Evolutionary conservation across 2,797 vertebrate genomes (phyloP), one percentile per base, ranked within the genome.

Genomic region (Naso thynnoides): DNA sequence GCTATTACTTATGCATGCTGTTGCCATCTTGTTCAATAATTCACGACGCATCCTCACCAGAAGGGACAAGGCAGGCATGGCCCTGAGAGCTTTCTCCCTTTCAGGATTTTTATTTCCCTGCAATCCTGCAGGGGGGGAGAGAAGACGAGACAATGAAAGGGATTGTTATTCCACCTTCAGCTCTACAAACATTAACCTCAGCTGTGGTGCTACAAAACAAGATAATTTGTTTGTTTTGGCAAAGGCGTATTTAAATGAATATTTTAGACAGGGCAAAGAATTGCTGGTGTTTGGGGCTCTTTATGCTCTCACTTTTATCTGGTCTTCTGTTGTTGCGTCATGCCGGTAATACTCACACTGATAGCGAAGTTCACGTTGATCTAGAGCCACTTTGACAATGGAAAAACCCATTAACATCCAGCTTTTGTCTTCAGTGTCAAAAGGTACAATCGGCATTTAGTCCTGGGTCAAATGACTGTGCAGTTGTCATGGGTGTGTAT

Each of bases 21-120:
- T 91, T 91, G 89, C 88, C 89, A 87, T 92, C 90, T 82, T 27
- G 53, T 73, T 93, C 73, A 95, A 94, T 95, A 92, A 93, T 95
- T 92, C 85, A 93, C 68, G 23, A 31, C 8, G 69, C 75, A 73
- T 82, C 84, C 82, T 86, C 70, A 78, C 85, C 74, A 85, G 80
- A 88, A 73, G 89, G 86, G 86, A 82, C 70, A 61, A 80, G 79
- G 59, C 80, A 82, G 64, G 59, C 79, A 44, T 44, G 79, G 83
- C 81, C 81, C 70, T 69, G 73, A 89, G 85, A 86, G 80, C 76
- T 65, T 68, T 29, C 42, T 76, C 56, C 53, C 62, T 82, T 73
- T 86, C 61, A 58, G 73, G 66, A 64, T 62, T 76, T 67, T 71
- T 76, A 63, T 76, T 84, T 78, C 41, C 58, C 33, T 24, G 56